Percentiles rank a stretch among this genome's conserved stretches.
phyloP scores from a whole-genome alignment of 2,888 invertebrate species.

The Drosophila nr. medialis region DNA sequence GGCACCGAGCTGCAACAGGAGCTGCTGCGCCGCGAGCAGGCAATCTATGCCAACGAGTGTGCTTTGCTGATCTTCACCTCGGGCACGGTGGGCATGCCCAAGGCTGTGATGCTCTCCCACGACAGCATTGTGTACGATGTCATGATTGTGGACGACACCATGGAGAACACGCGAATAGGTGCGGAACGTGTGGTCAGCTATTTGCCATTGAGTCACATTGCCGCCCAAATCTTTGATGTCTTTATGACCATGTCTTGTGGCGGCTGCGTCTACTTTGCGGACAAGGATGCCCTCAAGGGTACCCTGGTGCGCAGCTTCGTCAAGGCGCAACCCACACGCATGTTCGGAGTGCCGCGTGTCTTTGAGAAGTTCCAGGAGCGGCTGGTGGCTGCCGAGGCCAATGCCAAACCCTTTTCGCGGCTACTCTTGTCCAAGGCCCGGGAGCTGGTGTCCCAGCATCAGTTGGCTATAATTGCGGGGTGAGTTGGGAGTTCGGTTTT shows the following conservation, averaged over 20 bases:
- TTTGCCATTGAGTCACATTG: slow-evolving; percentile 95
- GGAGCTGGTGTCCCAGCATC: slow-evolving; percentile 87
- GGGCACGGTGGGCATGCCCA: slow-evolving; percentile 94
- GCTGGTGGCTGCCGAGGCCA: slow-evolving; percentile 89
- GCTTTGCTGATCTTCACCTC: slow-evolving; percentile 95
- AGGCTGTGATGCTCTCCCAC: slow-evolving; percentile 96
- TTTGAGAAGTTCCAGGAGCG: slow-evolving; percentile 97
- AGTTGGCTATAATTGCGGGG: slow-evolving; percentile 87
- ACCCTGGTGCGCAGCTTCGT: slow-evolving; percentile 89
- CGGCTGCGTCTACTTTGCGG: slow-evolving; percentile 90
- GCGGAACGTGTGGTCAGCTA: slow-evolving; percentile 90
- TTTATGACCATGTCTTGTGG: slow-evolving; percentile 85
- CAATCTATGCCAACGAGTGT: slow-evolving; percentile 91
- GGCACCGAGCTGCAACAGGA: slow-evolving; percentile 88
- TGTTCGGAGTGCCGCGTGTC: slow-evolving; percentile 95
- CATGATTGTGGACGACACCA: slow-evolving; percentile 85
- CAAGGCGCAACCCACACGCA: slow-evolving; percentile 91
- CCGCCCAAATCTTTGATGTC: slow-evolving; percentile 92
- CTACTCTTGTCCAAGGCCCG: slow-evolving; percentile 89
- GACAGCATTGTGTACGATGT: slow-evolving; percentile 92
- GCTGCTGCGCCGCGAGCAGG: slow-evolving; percentile 88
- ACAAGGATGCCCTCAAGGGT: slow-evolving; percentile 94
- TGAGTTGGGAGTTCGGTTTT: slow-evolving; percentile 60
- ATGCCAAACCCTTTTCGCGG: slow-evolving; percentile 89
- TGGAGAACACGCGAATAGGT: slow-evolving; percentile 85